A percentile compares a stretch with the other conserved stretches of the same genome.
phyloP scores from a whole-genome alignment of 1,140 invertebrate species.

The Acyrthosiphon pisum region DNA sequence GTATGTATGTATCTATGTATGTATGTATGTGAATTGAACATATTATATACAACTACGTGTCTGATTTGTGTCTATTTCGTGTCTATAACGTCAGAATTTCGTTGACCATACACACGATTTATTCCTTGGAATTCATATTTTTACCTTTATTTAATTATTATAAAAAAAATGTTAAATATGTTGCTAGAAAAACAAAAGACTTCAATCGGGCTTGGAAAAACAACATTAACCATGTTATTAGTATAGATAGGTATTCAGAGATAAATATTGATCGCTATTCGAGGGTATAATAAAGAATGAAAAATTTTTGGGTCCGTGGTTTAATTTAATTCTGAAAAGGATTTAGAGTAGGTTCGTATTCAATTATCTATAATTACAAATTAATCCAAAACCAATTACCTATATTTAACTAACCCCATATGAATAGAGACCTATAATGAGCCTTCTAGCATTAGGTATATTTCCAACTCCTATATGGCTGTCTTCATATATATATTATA shows the following conservation, averaged over 20 bases:
- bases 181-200: not conserved
- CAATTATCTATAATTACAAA: too few species aligned
- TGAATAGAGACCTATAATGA: too few species aligned
- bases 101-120: not conserved
- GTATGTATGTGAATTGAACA: not conserved
- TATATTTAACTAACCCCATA: too few species aligned
- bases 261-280: not conserved
- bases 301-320: not conserved
- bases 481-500: too few species aligned
- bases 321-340: too few species aligned
- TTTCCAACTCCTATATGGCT: too few species aligned
- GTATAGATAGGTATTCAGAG: not conserved
- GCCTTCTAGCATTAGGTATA: too few species aligned
- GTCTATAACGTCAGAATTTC: not conserved
- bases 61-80: not conserved
- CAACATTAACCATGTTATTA: not conserved
- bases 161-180: not conserved
- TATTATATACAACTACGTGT: too few species aligned
- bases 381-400: too few species aligned
- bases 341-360: too few species aligned
- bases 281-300: not conserved
- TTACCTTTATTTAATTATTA: not conserved
- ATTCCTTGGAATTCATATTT: not conserved
- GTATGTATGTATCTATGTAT: too few species aligned
- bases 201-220: not conserved